Evolutionary conservation across 2,797 vertebrate genomes (phyloP).

Genomic region (Sandelia bainsii): DNA sequence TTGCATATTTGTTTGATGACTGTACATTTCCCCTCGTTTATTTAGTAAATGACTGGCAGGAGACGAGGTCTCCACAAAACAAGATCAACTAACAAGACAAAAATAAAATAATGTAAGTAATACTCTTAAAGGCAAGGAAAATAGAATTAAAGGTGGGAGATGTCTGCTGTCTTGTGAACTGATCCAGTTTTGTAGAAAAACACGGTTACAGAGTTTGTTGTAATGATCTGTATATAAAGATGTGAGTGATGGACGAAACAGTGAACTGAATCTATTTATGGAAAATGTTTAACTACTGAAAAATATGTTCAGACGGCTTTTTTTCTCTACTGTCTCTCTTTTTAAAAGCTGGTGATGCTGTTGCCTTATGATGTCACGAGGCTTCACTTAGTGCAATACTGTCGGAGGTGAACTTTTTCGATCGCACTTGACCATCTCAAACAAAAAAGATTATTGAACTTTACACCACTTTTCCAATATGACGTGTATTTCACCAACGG

Average conservation of each 20-base stretch:
- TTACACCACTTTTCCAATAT: background rate
- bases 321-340: conserved; percentile 89
- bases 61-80: conserved; percentile 24
- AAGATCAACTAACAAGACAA: conserved; percentile 8
- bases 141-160: background rate
- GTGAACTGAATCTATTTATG: conserved; percentile 72
- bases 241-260: conserved; percentile 63
- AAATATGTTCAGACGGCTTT: conserved; percentile 81
- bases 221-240: conserved; percentile 68
- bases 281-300: conserved; percentile 78
- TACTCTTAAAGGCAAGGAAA: background rate
- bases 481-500: background rate
- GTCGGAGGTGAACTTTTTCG: conserved; percentile 37
- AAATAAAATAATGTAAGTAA: background rate
- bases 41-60: conserved; percentile 22
- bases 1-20: conserved; percentile 28
- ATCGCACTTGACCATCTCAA: conserved; percentile 36
- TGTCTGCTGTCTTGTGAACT: background rate
- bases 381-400: conserved; percentile 84
- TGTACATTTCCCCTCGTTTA: conserved; percentile 64
- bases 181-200: conserved; percentile 14
- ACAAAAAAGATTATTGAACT: conserved; percentile 43
- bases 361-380: conserved; percentile 75
- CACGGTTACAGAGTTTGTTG: conserved; percentile 3
- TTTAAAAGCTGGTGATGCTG: conserved; percentile 74